Evolutionary conservation across 2,113 vertebrate genomes (phyloP), one percentile per base, ranked within the genome.

Genomic region (Paralichthys olivaceus): DNA sequence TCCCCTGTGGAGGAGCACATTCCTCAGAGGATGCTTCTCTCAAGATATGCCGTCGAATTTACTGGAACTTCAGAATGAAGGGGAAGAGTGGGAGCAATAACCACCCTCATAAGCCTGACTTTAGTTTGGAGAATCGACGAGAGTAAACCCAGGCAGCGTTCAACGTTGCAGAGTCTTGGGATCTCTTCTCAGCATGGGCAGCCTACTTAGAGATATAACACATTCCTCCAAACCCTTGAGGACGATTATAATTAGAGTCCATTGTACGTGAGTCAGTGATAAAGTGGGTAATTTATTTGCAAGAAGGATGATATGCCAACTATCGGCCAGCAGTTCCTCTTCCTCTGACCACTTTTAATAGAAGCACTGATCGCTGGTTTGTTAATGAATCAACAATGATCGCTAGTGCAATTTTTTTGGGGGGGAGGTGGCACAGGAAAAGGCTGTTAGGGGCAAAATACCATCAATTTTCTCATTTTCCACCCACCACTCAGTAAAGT

Each of bases 401-500:
- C 75, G 55, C 57, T 19, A 43, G 13, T 26, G 1, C 25, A 29
- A 61, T 59, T 66, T 47, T 59, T 32, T 32, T 32, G 7, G 15
- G 20, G 20, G 28, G 19, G 28, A 4, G 54, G 5, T 29, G 28
- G 61, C 17, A 4, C 4, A 60, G 55, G 57, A 22, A 60, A 62
- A 23, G 12, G 49, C 72, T 14, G 26, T 70, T 63, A 23, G 45
- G 28, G 59, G 79, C 55, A 58, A 77, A 79, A 77, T 17, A 79
- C 51, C 71, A 67, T 43, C 62, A 84, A 81, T 90, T 90, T 89
- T 61, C 81, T 78, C 22, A 87, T 89, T 87, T 89, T 62, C 62
- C 29, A 34, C 60, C 75, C 20, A 1, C 34, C 82, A 80, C 74
- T 77, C 77, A 51, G 77, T 61, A 81, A 77, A 74, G 54, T 7